These are phyloP conservation scores for Muraenolepis orangiensis DNA, from an alignment of 2,797 vertebrate species.

Conservation along the genomic window DNA sequence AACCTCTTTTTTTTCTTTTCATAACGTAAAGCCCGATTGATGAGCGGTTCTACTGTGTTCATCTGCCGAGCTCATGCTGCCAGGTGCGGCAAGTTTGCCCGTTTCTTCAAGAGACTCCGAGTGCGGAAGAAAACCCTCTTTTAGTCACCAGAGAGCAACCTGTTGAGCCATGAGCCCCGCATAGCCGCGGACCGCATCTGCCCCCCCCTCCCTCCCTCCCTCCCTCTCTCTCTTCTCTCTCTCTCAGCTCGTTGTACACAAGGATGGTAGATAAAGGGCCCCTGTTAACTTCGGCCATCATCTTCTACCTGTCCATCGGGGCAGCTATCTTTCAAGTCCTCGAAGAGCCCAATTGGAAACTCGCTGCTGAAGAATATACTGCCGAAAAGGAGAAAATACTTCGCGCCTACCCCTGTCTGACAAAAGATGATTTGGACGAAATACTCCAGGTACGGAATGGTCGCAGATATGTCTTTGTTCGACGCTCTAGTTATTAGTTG, in stretches of 20 bases:
- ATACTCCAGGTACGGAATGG: conserved; percentile 88
- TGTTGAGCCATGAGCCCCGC: not conserved
- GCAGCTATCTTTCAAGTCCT: conserved; percentile 98
- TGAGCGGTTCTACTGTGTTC: not conserved
- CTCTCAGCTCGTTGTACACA: not conserved
- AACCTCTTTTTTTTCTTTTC: no score
- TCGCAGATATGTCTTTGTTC: not conserved
- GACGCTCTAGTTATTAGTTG: not conserved
- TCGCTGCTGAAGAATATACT: conserved; percentile 74
- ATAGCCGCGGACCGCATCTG: not conserved
- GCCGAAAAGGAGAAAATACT: conserved; percentile 79
- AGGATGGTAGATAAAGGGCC: conserved; percentile 97
- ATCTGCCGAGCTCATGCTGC: not conserved
- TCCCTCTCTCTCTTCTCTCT: not conserved
- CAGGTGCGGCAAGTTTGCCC: not conserved
- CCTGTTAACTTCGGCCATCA: conserved; percentile 92
- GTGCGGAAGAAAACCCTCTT: not conserved
- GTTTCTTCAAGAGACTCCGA: not conserved
- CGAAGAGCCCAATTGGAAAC: conserved; percentile 91
- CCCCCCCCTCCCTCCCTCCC: not conserved
- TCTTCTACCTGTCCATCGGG: conserved; percentile 98
- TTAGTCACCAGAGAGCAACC: not conserved
- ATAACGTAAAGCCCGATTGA: not conserved
- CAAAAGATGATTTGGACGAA: conserved; percentile 80
- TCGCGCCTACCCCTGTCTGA: conserved; percentile 85